Evolutionary conservation across 2,888 invertebrate genomes (phyloP), one percentile per base, ranked within the genome.

Genomic region (Lepidocyrtoides sp.): DNA sequence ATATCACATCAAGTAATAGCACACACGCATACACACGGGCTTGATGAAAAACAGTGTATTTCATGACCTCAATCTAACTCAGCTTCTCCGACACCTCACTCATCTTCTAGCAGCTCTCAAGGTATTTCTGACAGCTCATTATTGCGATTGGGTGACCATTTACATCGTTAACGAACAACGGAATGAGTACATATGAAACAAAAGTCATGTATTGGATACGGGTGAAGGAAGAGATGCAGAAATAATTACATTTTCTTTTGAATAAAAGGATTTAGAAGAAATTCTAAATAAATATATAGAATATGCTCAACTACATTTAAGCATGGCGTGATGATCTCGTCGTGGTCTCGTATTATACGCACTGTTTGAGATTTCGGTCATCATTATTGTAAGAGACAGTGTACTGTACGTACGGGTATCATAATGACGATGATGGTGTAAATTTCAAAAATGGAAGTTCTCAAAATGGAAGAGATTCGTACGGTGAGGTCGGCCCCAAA

Each of bases 361-460:
- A 79, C 87, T 87, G 79, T 79, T 79, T 79, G 66, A 87, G 66
- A 87, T 87, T 66, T 87, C 87, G 87, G 87, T 44, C 85, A 83
- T 81, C 79, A 79, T 79, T 29, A 75, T 54, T 8, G 14, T 17
- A 48, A 77, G 29, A 29, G 77, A 77, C 77, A 77, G 23, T 41
- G 29, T n/a, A n/a, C n/a, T n/a, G n/a, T n/a, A n/a, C 44, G 20
- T 29, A n/a, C 77, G 77, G 77, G 77, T 77, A 82, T 82, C 41
- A 60, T 26, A 48, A 75, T 63, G 63, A 60, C 26, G 41, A 60
- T 23, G 60, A 63, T 36, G 60, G n/a, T 82, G 60, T 82, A 60
- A 63, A 44, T 60, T 82, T 54, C 29, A 10, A 77, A 54, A 77
- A 29, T 29, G 51, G 51, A 60, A 82, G 60, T 51, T 54, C 54